Evolutionary conservation across 1,140 invertebrate genomes (phyloP), one percentile per base, ranked within the genome.

Genomic region (Drosophila simulans): DNA sequence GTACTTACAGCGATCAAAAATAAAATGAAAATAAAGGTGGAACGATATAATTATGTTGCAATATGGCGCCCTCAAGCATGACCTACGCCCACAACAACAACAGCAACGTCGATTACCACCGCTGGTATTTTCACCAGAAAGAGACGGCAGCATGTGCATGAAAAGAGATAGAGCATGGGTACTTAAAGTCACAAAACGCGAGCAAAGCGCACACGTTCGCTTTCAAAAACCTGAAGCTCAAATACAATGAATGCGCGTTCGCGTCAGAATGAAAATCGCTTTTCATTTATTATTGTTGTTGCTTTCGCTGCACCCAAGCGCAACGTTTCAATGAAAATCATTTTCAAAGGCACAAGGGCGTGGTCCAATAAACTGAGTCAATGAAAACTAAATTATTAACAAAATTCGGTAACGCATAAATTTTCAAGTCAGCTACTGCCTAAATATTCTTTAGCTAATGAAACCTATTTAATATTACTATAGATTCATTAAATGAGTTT

Each of bases 31-130:
- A 77, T 86, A 83, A 86, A 88, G 83, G 82, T 86, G 79, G 83
- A 86, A 79, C 82, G 84, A 82, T 86, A 76, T 86, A 88, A 88
- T 86, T 88, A 88, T 86, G 83, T 79, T 86, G 82, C 82, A 86
- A 88, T 72, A 86, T 86, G 82, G 78, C 55, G 82, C 83, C 83
- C 82, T 83, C 83, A 79, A 82, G 82, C 82, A 79, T 86, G 82
- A 86, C 82, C 82, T 88, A 68, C 75, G 82, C 79, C 82, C 79
- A 81, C 79, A 54, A 31, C 70, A 34, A 54, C 53, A 64, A 54
- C 42, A 54, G 25, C 49, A 66, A 74, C 45, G 35, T 17, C 60
- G 65, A 71, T 70, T 70, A 70, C 64, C 64, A 10, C 37, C 3
- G 15, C 27, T 31, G 57, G 59, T 58, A 57, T 62, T 49, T 37